Conservation (phyloP, 2,113 vertebrate genomes). For the Corvus hawaiiensis region DNA sequence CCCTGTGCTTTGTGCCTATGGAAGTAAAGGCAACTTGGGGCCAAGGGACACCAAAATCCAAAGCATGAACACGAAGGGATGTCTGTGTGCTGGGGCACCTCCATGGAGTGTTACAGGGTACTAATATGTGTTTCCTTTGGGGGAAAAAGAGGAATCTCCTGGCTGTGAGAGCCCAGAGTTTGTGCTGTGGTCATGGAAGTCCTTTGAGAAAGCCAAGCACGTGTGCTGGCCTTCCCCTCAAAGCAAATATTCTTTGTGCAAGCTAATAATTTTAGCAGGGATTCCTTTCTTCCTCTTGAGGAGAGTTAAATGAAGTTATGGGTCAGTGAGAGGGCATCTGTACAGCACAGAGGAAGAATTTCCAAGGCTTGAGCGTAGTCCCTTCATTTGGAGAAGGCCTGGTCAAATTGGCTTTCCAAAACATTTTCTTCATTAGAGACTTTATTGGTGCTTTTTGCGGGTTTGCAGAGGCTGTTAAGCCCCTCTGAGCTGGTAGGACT, state of each 20-base stretch:
- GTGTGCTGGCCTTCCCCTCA: constrained; percentile 35
- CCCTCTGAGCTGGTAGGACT: neutral
- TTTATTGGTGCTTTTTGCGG: neutral
- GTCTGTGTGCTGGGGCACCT: neutral
- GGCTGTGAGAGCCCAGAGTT: neutral
- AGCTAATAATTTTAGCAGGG: constrained; percentile 45
- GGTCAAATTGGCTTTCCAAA: neutral
- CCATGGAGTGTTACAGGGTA: neutral
- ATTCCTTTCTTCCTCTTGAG: constrained; percentile 56
- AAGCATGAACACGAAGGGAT: neutral
- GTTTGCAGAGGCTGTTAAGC: neutral
- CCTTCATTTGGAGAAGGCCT: neutral
- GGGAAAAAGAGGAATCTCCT: neutral
- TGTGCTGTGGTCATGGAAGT: neutral
- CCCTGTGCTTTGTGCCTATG: accelerated
- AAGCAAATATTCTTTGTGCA: constrained; percentile 29
- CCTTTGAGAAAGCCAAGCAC: constrained; percentile 34
- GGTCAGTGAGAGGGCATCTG: constrained; percentile 45
- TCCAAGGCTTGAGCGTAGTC: neutral
- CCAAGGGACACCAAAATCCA: neutral
- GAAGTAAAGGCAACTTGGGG: neutral
- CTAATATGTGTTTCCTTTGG: neutral
- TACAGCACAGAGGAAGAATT: neutral
- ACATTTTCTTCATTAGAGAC: neutral
- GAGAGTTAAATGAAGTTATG: constrained; percentile 45